Evolutionary conservation across 2,888 invertebrate species (phyloP).

Genomic region (Orthonevra nobilis): DNA sequence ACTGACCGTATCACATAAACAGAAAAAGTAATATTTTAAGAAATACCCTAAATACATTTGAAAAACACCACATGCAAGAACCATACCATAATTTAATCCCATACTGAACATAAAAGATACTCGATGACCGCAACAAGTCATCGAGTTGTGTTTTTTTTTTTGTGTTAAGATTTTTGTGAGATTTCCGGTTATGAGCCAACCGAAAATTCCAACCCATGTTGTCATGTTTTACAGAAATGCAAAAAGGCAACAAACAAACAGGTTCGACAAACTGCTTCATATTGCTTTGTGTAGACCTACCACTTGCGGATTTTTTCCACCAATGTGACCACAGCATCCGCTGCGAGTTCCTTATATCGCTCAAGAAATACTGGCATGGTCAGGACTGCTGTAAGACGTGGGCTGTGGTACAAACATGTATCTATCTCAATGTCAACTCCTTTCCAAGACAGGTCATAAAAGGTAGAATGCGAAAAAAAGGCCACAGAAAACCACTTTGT

Average conservation of each 20-base stretch:
- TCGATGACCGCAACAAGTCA: constrained; percentile 26
- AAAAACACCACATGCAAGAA: too few species aligned
- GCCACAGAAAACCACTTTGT: constrained; percentile 44
- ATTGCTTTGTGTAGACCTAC: constrained; percentile 25
- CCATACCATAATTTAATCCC: too few species aligned
- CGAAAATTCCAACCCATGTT: constrained; percentile 37
- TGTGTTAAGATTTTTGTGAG: constrained; percentile 18
- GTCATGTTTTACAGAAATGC: constrained; percentile 25
- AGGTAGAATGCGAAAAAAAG: constrained; percentile 10
- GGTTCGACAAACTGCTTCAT: constrained; percentile 40
- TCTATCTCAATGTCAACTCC: constrained; percentile 68
- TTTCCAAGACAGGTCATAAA: constrained; percentile 56
- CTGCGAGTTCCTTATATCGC: constrained; percentile 32
- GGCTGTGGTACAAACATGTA: constrained; percentile 48
- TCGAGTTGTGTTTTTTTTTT: constrained; percentile 21
- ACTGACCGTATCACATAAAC: too few species aligned
- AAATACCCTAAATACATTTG: too few species aligned
- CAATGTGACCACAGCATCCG: constrained; percentile 37
- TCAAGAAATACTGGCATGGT: background rate
- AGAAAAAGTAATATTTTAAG: too few species aligned
- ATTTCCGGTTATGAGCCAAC: constrained; percentile 52
- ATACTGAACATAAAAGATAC: constrained; percentile 1
- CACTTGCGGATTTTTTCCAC: constrained; percentile 3
- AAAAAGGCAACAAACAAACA: constrained; percentile 44
- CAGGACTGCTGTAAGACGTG: constrained; percentile 27